Evolutionary conservation across 2,113 vertebrate species (phyloP), one percentile per base, ranked within the genome.

Genomic region (Brachyistius frenatus): DNA sequence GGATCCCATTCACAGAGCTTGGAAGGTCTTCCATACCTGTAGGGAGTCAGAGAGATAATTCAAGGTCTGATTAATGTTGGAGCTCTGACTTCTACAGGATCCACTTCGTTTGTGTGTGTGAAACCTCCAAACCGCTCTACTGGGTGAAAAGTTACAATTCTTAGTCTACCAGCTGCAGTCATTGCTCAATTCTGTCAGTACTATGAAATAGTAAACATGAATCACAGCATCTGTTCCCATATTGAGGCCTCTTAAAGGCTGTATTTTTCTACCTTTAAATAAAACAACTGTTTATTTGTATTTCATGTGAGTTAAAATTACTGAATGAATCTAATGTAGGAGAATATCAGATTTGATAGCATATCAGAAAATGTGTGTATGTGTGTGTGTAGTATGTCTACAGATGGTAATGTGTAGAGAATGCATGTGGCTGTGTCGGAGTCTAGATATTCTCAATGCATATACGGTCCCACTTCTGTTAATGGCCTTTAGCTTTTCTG

Each of bases 61-160:
- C 60, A 76, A 49, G 52, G 67, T 61, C 66, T 35, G 46, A 71
- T 71, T 58, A 69, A 66, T 75, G 54, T 2, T 65, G 23, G 36
- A 63, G 44, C 53, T 56, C 50, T 47, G 16, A 71, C 36, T 76
- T 83, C 33, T 66, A 46, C 39, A 1, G 36, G 9, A 78, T 70
- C 10, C 39, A 56, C 16, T 32, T 37, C 16, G 13, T 46, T 2
- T 71, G 13, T 67, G 13, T 68, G 31, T 49, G 23, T 16, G 31
- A 70, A 74, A 47, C 4, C 32, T 44, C 36, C 30, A 55, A 71
- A 46, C 23, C 39, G 8, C 31, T 84, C 9, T 53, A 49, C 30
- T 64, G 60, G 15, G 47, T 61, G 33, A 68, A 44, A 64, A 44
- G 47, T 11, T 39, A 55, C 60, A 66, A 52, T 9, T 31, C 47